Conservation (phyloP, 92 coral and sea anemone genomes). For the Zoanthus sansibaricus region DNA sequence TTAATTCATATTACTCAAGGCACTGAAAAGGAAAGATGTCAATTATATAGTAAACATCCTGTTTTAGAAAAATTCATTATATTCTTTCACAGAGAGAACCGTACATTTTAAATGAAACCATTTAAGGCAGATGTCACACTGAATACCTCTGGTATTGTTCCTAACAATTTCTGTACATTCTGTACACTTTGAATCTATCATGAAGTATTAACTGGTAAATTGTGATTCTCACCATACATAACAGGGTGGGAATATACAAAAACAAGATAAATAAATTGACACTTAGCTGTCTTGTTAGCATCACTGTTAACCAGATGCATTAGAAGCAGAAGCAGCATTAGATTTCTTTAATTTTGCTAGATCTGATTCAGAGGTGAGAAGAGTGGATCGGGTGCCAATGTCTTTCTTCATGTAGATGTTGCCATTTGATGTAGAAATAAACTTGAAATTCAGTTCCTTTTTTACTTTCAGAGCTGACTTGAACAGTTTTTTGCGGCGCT, state of each 20-base stretch:
- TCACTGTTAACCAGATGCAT: neutral
- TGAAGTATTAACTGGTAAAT: neutral
- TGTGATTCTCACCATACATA: neutral
- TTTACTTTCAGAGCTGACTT: slow-evolving; percentile 12
- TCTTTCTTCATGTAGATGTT: slow-evolving; percentile 20
- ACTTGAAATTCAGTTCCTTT: neutral
- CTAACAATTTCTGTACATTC: slow-evolving; percentile 15
- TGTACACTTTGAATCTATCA: neutral
- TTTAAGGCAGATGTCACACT: slow-evolving; percentile 29
- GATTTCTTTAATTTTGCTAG: slow-evolving; percentile 10
- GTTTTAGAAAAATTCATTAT: slow-evolving; percentile 3
- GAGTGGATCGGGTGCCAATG: slow-evolving; percentile 2
- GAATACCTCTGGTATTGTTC: slow-evolving; percentile 30
- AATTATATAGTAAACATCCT: neutral
- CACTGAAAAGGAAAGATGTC: slow-evolving; percentile 30
- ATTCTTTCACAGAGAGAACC: slow-evolving; percentile 22
- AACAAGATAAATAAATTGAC: neutral
- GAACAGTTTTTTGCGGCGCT: slow-evolving; percentile 20
- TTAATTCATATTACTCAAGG: neutral
- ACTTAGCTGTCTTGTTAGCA: neutral
- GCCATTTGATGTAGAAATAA: slow-evolving; percentile 13
- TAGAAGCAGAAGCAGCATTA: slow-evolving; percentile 2
- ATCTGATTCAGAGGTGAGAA: slow-evolving; percentile 3
- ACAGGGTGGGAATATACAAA: neutral
- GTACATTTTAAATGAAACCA: slow-evolving; percentile 41